Evolutionary conservation across 2,888 invertebrate species (phyloP).

Genomic region (Campoplex nolae): DNA sequence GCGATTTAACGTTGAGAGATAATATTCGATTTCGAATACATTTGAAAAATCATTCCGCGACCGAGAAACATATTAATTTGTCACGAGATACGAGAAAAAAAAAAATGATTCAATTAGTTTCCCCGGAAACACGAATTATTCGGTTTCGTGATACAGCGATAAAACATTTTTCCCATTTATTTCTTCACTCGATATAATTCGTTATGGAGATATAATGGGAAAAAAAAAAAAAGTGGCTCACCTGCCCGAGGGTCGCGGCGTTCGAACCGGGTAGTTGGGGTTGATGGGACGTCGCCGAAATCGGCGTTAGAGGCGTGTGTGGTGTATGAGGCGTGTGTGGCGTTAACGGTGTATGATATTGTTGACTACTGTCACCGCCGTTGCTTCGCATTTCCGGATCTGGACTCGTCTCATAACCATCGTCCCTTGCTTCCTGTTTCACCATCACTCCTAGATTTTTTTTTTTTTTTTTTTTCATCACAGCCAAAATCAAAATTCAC

Average conservation of each 20-base stretch:
- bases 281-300: constrained; percentile 83
- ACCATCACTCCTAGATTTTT: constrained; percentile 80
- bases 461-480: background rate
- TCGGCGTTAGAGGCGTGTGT: constrained; percentile 83
- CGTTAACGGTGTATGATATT: constrained; percentile 84
- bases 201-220: background rate
- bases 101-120: background rate
- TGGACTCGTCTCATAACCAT: constrained; percentile 95
- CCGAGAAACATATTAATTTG: too few species aligned
- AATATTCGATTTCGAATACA: background rate
- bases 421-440: constrained; percentile 92
- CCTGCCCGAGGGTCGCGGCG: constrained; percentile 83
- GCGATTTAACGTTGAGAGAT: too few species aligned
- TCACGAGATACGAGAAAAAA: background rate
- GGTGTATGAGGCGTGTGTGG: constrained; percentile 84
- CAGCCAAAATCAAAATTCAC: background rate
- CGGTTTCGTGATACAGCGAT: background rate
- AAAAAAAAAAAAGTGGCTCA: constrained; percentile 72
- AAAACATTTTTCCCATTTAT: background rate
- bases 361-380: constrained; percentile 83
- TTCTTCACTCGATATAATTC: background rate
- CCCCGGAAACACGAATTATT: background rate
- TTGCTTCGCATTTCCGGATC: constrained; percentile 86
- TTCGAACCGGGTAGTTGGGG: constrained; percentile 83
- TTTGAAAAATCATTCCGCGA: background rate